Evolutionary conservation across 64 coral and sea anemone genomes (phyloP).

Genomic region (Stylophora pistillata): DNA sequence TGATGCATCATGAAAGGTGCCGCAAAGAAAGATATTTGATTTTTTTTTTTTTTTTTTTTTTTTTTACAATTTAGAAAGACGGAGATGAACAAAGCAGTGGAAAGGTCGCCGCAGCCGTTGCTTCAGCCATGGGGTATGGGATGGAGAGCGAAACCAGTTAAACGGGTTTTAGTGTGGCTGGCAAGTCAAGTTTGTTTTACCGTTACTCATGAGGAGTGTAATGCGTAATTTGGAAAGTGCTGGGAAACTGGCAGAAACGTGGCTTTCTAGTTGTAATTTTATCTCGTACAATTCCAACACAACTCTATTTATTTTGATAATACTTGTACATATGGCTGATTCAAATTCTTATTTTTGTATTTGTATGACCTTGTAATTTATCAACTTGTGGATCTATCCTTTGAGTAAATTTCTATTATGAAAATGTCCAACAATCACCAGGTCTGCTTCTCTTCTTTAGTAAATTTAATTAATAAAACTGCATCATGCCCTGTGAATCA

Average conservation of each 20-base stretch:
- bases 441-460: not conserved
- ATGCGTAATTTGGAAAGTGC: not conserved
- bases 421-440: not conserved
- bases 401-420: not conserved
- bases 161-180: not conserved
- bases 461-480: too few relatives aligned
- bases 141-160: slow-evolving; percentile 20
- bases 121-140: slow-evolving; percentile 76
- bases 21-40: too few relatives aligned
- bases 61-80: slow-evolving; percentile 70
- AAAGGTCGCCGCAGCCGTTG: slow-evolving; percentile 79
- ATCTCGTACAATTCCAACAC: not conserved
- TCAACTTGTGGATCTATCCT: not conserved
- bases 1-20: too few relatives aligned
- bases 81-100: slow-evolving; percentile 92
- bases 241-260: not conserved
- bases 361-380: slow-evolving; percentile 11
- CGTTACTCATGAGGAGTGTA: too few relatives aligned
- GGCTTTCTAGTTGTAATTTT: not conserved
- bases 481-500: too few relatives aligned
- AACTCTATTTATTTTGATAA: not conserved
- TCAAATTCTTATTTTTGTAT: not conserved
- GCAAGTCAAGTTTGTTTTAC: too few relatives aligned
- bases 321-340: not conserved
- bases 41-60: not conserved